Base-by-base conservation (phyloP, 1,140 invertebrate genomes). In the Drosophila malerkotliana region DNA sequence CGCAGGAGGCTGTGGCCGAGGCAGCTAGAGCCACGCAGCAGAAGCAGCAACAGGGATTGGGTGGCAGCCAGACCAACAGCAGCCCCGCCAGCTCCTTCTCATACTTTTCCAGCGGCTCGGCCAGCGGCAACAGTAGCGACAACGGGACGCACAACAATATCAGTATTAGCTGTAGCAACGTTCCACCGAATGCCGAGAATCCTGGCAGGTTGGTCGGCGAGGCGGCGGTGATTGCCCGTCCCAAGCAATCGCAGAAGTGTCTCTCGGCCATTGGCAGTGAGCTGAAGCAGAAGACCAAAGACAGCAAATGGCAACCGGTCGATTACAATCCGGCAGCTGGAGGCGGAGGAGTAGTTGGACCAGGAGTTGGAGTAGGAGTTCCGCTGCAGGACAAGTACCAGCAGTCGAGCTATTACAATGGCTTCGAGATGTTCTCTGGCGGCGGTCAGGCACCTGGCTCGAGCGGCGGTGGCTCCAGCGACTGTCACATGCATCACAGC, bases 111-210 rank as follows among this genome's bases (percentile, higher is more conserved):
- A 90, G 83, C 71, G 88, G 76, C 5, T 67, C 71, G 58, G 66
- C 66, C 26, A 77, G 72, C 39, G 79, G 63, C 21, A 67, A 53
- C 47, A 51, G 73, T 58, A 59, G 66, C 57, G 55, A 44, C 49
- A 64, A 68, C 24, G 84, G 84, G 48, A 88, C 84, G 77, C 89
- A 91, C 72, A 91, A 91, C 72, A 91, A 91, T 80, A 91, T 91
- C 79, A 91, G 89, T 91, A 91, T 91, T 91, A 91, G 89, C 74
- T 91, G 84, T 72, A 91, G 89, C 64, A 90, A 91, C 47, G 78
- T 91, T 51, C 72, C 81, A 45, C 61, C 63, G 2, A 48, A 44
- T 47, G 57, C 54, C 52, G 68, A 61, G 44, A 63, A 66, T 47
- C 77, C 66, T 2, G 75, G 82, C 1, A 51, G 87, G 3, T 63